Evolutionary conservation across 2,113 vertebrate genomes (phyloP).

Genomic region (Martes martes): DNA sequence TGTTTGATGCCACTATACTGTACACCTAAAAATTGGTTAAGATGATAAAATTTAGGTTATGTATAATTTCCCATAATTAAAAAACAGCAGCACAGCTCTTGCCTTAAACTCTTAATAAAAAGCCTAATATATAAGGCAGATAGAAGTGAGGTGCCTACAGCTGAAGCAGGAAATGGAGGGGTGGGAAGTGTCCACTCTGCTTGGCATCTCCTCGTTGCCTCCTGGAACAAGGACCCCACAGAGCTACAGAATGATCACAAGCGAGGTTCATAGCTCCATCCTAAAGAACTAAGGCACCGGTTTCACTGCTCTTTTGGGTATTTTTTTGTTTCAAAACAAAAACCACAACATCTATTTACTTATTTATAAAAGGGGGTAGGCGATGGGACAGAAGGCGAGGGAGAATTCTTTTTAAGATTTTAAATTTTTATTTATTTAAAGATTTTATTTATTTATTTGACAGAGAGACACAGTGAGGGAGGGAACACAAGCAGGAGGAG

Average conservation of each 20-base stretch:
- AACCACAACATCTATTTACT: neutral
- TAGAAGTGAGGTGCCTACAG: fast-evolving
- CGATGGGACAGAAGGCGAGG: neutral
- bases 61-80: neutral
- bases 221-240: neutral
- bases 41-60: neutral
- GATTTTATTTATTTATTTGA: too few relatives aligned
- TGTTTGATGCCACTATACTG: neutral
- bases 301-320: neutral
- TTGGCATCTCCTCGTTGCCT: neutral
- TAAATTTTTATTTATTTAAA: too few relatives aligned
- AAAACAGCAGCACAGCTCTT: neutral
- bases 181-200: neutral
- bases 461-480: too few relatives aligned
- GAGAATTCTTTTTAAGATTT: neutral
- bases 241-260: too few relatives aligned
- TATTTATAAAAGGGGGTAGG: neutral
- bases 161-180: neutral
- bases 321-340: too few relatives aligned
- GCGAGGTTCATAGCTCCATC: neutral
- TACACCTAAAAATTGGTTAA: neutral
- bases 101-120: neutral
- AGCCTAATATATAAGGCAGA: fast-evolving
- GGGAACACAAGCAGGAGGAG: too few relatives aligned
- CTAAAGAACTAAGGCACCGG: neutral